Base-by-base conservation (phyloP, 2,888 invertebrate genomes). In the Erebia aethiops region DNA sequence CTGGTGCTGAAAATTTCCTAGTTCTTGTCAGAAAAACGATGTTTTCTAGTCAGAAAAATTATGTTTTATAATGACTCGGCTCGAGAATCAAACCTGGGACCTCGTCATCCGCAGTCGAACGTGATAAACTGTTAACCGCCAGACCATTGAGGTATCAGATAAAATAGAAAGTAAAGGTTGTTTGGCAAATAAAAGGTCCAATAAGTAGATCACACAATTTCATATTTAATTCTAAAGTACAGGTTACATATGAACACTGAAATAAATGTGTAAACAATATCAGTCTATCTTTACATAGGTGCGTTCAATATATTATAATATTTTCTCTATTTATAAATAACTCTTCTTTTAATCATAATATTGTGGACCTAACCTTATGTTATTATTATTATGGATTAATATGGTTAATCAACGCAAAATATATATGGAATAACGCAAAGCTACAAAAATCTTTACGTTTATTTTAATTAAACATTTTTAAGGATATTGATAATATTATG, bases 221-320 rank as follows among this genome's bases (percentile, higher is more conserved):
- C 77, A 77, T 80, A 80, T 78, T 80, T 68, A 77, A 77, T 75
- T 79, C 77, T 79, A 79, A 75, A 81, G 78, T 78, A 78, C 75
- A 79, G 71, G 77, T 78, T 80, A 81, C 77, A 78, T 77, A 78
- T 79, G 79, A 80, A 79, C 79, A 79, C 75, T 74, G n/a, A 26
- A 67, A 35, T 60, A 67, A 77, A 75, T 74, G 74, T 75, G 77
- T 79, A 76, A 76, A 78, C 79, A 79, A 79, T 80, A 82, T 86
- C 85, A 86, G 86, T 85, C 86, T 84, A 84, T 84, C 80, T 83
- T 82, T 82, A 84, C 81, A 82, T 80, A 79, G 75, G 79, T 82
- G 83, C 79, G 78, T 82, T 81, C 75, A 84, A 86, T 86, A 86
- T 85, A 86, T 86, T 85, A 86, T 85, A 84, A 46, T 83, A 76